These are phyloP conservation scores for Sinocyclocheilus maitianheensis DNA, from an alignment of 2,113 vertebrate genomes.

Conservation along the genomic window DNA sequence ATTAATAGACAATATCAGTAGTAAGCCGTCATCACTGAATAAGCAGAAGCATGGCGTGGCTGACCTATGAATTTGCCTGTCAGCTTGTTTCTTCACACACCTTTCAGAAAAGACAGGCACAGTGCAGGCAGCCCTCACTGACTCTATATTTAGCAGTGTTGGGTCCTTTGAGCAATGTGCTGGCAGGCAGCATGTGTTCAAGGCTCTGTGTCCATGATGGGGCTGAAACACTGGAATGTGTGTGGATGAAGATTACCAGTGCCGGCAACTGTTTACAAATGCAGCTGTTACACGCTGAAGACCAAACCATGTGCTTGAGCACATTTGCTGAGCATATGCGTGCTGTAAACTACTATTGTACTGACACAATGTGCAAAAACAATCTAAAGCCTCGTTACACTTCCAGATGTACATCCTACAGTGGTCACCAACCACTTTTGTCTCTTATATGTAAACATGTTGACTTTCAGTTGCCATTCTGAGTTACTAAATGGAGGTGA, in stretches of 20 bases:
- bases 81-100: slow-evolving; percentile 1
- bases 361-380: not conserved
- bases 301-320: not conserved
- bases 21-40: not conserved
- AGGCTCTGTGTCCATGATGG: slow-evolving; percentile 71
- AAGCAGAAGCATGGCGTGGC: not conserved
- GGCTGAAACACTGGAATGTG: slow-evolving; percentile 66
- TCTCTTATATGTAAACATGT: slow-evolving; percentile 19
- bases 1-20: not conserved
- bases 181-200: slow-evolving; percentile 68
- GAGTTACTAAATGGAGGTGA: slow-evolving; percentile 11
- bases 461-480: not conserved
- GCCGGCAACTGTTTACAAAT: slow-evolving; percentile 58
- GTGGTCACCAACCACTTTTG: not conserved
- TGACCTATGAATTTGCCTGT: not conserved
- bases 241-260: slow-evolving; percentile 59
- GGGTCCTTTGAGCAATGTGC: slow-evolving; percentile 78
- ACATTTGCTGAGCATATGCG: slow-evolving; percentile 9
- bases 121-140: slow-evolving; percentile 57
- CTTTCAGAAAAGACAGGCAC: slow-evolving; percentile 61
- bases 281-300: slow-evolving; percentile 47
- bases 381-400: not conserved
- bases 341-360: not conserved
- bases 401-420: not conserved
- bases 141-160: slow-evolving; percentile 77